phyloP scores from a whole-genome alignment of 2,113 vertebrate genomes.

The Glareola pratincola region DNA sequence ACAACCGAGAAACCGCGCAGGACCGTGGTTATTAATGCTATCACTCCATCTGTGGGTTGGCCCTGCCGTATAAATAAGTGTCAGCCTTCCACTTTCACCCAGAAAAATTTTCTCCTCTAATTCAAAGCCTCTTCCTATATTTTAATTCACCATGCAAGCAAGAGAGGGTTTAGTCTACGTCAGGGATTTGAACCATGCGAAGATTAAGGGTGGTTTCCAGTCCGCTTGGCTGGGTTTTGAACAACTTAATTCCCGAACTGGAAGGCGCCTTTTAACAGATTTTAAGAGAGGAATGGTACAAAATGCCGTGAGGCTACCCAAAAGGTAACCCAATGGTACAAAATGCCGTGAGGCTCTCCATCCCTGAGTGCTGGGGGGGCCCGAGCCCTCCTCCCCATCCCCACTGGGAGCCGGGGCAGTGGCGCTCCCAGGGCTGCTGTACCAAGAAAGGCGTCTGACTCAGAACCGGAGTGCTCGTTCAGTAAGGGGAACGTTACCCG shows the following conservation, averaged over 20 bases:
- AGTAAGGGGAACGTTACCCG: background rate
- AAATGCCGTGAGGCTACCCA: background rate
- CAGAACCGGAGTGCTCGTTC: conserved; percentile 11
- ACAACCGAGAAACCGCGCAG: background rate
- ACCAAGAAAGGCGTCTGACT: conserved; percentile 3
- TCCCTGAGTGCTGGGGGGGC: background rate
- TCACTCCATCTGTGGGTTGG: background rate
- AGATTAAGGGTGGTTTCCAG: background rate
- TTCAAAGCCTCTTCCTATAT: background rate
- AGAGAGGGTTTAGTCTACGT: background rate
- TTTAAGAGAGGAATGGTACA: background rate
- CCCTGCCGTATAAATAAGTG: background rate
- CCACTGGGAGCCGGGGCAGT: background rate
- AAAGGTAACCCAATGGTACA: background rate
- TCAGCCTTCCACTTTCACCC: background rate
- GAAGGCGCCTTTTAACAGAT: background rate
- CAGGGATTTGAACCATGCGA: background rate
- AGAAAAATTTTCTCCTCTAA: background rate
- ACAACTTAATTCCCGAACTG: background rate
- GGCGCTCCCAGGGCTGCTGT: background rate
- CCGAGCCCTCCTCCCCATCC: background rate
- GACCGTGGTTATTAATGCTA: background rate
- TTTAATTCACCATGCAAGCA: background rate
- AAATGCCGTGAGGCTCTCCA: background rate
- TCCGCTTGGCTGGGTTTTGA: background rate